Evolutionary conservation across 2,888 invertebrate genomes (phyloP).

Genomic region (Sinotaia quadrata): DNA sequence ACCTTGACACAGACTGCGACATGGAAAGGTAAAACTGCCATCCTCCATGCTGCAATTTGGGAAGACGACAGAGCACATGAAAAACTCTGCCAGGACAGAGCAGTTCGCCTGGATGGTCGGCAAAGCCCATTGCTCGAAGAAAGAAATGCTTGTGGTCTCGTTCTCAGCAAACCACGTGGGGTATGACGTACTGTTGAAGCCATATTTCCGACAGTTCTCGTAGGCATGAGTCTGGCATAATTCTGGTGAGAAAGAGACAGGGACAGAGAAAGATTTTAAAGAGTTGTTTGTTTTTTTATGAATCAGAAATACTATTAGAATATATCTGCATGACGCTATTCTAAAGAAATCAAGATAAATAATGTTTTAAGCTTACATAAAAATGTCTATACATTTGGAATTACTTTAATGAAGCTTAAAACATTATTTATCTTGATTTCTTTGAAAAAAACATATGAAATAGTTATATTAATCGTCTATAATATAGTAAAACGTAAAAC

Average conservation of each 20-base stretch:
- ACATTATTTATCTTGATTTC: too few relatives aligned
- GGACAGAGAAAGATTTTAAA: not conserved
- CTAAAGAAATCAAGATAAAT: too few relatives aligned
- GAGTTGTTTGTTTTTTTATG: too few relatives aligned
- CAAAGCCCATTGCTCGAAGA: conserved; percentile 36
- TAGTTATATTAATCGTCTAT: too few relatives aligned
- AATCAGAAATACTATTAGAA: too few relatives aligned
- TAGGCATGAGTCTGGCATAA: conserved; percentile 38
- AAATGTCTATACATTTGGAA: too few relatives aligned
- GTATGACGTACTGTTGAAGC: conserved; percentile 40
- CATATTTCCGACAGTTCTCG: conserved; percentile 37
- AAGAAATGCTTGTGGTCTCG: conserved; percentile 22
- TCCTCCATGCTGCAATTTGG: conserved; percentile 47
- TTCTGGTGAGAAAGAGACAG: conserved; percentile 26
- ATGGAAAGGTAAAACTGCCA: conserved; percentile 40
- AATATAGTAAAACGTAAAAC: too few relatives aligned
- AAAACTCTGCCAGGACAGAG: conserved; percentile 40
- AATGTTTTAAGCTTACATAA: too few relatives aligned
- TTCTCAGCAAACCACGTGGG: conserved; percentile 46
- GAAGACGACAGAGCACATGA: conserved; percentile 52
- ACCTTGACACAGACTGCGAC: conserved; percentile 54
- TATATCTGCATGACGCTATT: too few relatives aligned
- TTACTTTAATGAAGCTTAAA: too few relatives aligned
- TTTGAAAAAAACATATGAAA: too few relatives aligned
- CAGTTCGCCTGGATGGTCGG: conserved; percentile 28